Percentiles rank a stretch among this genome's conserved stretches.
phyloP scores from a whole-genome alignment of 2,797 vertebrate genomes.

The Triplophysa bombifrons region DNA sequence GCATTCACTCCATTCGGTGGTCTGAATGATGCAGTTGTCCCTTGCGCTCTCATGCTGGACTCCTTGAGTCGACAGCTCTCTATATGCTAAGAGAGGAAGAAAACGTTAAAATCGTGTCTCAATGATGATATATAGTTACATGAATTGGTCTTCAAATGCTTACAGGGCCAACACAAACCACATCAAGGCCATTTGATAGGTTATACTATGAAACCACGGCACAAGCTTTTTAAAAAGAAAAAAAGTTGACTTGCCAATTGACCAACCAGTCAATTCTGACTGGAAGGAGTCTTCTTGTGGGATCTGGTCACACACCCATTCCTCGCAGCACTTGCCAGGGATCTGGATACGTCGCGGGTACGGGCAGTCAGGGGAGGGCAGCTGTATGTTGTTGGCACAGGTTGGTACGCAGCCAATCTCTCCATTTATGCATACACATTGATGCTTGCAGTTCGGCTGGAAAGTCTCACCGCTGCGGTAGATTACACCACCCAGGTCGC shows the following conservation, averaged over 20 bases:
- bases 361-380: constrained; percentile 73
- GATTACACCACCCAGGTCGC: constrained; percentile 76
- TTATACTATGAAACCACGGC: too few relatives aligned
- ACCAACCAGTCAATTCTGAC: constrained; percentile 70
- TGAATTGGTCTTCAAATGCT: neutral
- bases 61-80: constrained; percentile 56
- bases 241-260: constrained; percentile 31
- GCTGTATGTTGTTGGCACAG: constrained; percentile 66
- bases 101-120: constrained; percentile 7
- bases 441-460: constrained; percentile 79
- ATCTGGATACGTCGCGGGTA: constrained; percentile 66
- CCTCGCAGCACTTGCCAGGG: constrained; percentile 75
- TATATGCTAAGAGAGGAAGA: constrained; percentile 57
- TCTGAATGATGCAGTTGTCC: constrained; percentile 82
- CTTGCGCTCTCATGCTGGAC: constrained; percentile 63
- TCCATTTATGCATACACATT: constrained; percentile 79
- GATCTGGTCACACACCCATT: constrained; percentile 75
- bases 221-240: neutral
- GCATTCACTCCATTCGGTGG: constrained; percentile 77
- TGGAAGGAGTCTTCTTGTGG: constrained; percentile 57
- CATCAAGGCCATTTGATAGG: neutral
- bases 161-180: neutral
- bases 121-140: neutral
- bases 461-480: constrained; percentile 80
- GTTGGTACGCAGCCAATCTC: constrained; percentile 77